phyloP scores from a whole-genome alignment of 1,140 invertebrate genomes.

The Drosophila funebris region DNA sequence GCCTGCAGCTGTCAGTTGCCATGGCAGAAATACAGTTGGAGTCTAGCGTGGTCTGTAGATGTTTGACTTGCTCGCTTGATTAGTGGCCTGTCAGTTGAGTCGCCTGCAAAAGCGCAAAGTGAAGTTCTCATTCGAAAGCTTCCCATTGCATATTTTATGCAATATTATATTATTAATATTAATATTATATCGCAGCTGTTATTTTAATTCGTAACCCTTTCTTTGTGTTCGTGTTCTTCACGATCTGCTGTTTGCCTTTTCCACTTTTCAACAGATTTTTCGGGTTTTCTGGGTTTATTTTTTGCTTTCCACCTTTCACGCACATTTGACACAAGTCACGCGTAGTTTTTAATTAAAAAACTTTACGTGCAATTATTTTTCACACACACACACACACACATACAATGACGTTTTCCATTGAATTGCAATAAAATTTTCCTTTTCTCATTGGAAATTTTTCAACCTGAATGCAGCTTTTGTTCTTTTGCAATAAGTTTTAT shows the following conservation, averaged over 20 bases:
- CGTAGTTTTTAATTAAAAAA: constrained; percentile 81
- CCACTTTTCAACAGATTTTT: constrained; percentile 3
- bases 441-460: constrained; percentile 8
- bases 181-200: too few species aligned
- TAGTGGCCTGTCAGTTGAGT: constrained; percentile 25
- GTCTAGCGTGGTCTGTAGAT: constrained; percentile 3
- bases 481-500: background rate
- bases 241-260: background rate
- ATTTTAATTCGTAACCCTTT: too few species aligned
- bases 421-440: constrained; percentile 50
- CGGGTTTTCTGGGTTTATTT: background rate
- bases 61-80: constrained; percentile 59
- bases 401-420: constrained; percentile 43
- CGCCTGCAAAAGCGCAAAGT: background rate
- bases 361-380: constrained; percentile 76
- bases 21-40: background rate
- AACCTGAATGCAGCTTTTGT: background rate
- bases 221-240: too few species aligned
- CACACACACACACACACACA: constrained; percentile 7
- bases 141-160: background rate
- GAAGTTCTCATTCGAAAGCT: background rate
- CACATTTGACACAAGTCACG: constrained; percentile 70
- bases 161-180: too few species aligned
- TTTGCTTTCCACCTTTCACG: constrained; percentile 52
- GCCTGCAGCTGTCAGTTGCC: constrained; percentile 14